Evolutionary conservation across 2,113 vertebrate species (phyloP).

Genomic region (Heterotis niloticus): DNA sequence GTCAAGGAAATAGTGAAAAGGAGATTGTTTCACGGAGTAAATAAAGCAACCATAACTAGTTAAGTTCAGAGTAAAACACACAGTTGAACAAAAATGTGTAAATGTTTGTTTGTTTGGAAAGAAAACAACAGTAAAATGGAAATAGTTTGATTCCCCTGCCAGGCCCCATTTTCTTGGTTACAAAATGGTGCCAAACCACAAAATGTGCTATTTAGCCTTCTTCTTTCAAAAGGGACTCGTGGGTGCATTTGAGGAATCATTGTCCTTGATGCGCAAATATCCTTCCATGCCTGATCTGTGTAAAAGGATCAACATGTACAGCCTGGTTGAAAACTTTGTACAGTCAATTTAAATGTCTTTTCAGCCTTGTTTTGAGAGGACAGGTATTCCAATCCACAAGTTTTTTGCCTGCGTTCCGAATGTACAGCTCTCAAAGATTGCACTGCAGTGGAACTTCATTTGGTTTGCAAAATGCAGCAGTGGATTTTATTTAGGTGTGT

Average conservation of each 20-base stretch:
- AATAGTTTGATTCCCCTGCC: not conserved
- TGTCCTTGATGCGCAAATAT: constrained; percentile 2
- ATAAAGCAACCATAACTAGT: no score
- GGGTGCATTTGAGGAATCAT: constrained; percentile 6
- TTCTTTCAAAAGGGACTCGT: constrained; percentile 1
- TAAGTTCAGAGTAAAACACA: not conserved
- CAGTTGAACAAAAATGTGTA: not conserved
- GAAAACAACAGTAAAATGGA: not conserved
- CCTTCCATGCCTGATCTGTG: not conserved
- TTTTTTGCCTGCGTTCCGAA: not conserved
- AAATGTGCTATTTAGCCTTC: constrained; percentile 15
- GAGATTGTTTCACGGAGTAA: no score
- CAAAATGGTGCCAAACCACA: constrained; percentile 16
- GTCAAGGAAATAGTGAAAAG: no score
- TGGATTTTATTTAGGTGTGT: not conserved
- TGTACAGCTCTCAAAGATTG: no score
- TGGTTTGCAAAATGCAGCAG: not conserved
- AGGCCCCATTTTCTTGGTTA: not conserved
- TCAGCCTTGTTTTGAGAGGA: not conserved
- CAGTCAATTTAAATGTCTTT: constrained; percentile 22
- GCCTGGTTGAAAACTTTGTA: constrained; percentile 17
- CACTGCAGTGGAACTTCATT: no score
- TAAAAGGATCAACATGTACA: constrained; percentile 9
- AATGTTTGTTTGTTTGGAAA: not conserved
- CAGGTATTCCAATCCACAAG: constrained; percentile 10